Base-by-base conservation (phyloP, 2,113 vertebrate species). In the Melanotaenia duboulayi region DNA sequence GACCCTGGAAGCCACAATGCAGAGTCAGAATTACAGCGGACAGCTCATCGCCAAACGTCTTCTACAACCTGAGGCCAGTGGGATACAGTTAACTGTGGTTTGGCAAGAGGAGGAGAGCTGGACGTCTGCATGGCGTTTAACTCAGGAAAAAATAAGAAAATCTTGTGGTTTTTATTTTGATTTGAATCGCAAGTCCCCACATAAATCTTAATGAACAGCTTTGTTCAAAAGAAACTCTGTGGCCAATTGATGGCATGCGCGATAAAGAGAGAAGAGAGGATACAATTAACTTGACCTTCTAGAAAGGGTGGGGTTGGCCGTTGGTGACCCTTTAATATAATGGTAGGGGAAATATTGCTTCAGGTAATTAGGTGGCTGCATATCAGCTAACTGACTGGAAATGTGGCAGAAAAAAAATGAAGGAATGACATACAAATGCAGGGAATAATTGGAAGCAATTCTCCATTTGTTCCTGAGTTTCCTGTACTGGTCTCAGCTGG, bases 341-440 rank as follows among this genome's bases (percentile, higher is more conserved):
- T n/a, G n/a, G 28, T 28, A 28, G 28, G 3, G 28, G 28, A 28
- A 28, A 28, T 6, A 28, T 6, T 28, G 28, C 64, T 55, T 84
- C 71, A 62, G 65, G 65, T 60, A 83, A 64, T 84, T 80, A 76
- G 54, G 17, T 24, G 59, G 63, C 61, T 76, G 50, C 37, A 19
- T 73, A 59, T 67, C 49, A 85, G 63, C 57, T 60, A 56, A 76
- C 73, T 71, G 63, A 82, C 63, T 65, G 60, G 17, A 37, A 62
- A 39, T 71, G 48, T 50, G 69, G 35, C 13, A 65, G 55, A 50
- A 78, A 64, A 66, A 78, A 64, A 66, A 25, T 32, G 14, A 59
- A 69, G 57, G 2, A 68, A 62, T n/a, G 9, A 64, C 48, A 42
- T 22, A n/a, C 35, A 70, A 66, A 59, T 46, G 59, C 22, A 20